Base-by-base conservation (phyloP, 2,797 vertebrate genomes). In the Sebastiscus tertius region DNA sequence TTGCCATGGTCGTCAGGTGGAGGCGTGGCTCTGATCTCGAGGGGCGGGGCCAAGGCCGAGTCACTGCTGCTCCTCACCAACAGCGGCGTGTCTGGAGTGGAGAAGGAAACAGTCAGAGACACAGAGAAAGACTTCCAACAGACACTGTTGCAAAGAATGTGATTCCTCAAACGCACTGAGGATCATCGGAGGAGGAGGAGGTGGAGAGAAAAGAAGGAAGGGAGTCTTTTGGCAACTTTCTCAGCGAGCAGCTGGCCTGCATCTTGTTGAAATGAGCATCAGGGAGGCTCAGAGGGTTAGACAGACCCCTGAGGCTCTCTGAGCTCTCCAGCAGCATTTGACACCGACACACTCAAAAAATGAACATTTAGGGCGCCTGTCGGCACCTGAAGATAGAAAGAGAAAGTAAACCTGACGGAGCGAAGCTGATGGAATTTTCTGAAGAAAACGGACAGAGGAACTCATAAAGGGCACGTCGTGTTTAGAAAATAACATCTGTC, bases 11-110 rank as follows among this genome's bases (percentile, higher is more conserved):
- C 87, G 18, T 80, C 84, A 10, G 88, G 74, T 67, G 95, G 90
- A 42, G 94, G 86, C 2, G 71, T 66, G 80, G 89, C 39, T 33
- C 72, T 87, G 1, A 71, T 56, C 36, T 89, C 82, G 18, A 67
- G 31, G 29, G 87, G 26, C 0, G 83, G 89, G 2, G 76, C 80
- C 64, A 96, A 60, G 3, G 82, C 87, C 0, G 95, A 92, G 79
- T 96, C 95, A 55, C 95, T 96, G 93, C 93, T 96, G 93, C 95
- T 95, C 66, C 95, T 92, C 79, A 96, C 96, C 82, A 95, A 10
- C 24, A 96, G 88, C 56, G 95, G 94, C 0, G 92, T 95, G 74
- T 93, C 96, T 96, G 59, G 4, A 39, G 33, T 5, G 4, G 39
- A 59, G 70, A 75, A 34, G 79, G 8, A 81, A 1, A 2, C n/a